Conservation (phyloP, 1,140 invertebrate genomes). For the Artemia franciscana region DNA sequence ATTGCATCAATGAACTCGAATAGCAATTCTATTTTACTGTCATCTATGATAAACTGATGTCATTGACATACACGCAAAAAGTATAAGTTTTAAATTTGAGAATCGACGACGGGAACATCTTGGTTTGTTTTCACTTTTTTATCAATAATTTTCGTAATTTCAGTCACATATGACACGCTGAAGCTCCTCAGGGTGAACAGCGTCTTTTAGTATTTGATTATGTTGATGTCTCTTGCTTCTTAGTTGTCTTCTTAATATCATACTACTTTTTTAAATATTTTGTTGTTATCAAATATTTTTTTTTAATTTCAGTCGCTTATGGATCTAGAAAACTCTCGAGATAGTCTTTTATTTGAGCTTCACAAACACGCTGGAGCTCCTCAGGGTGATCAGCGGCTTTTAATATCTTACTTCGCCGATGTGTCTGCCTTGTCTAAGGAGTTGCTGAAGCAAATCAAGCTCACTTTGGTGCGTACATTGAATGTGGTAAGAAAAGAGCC, state of each 20-base stretch:
- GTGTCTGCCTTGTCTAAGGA: conserved; percentile 69
- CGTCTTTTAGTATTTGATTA: conserved; percentile 5
- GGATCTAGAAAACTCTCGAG: conserved; percentile 84
- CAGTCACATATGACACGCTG: too few species aligned
- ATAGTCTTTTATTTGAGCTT: conserved; percentile 81
- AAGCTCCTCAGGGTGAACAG: too few species aligned
- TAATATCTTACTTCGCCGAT: conserved; percentile 88
- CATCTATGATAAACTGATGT: too few species aligned
- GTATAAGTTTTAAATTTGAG: too few species aligned
- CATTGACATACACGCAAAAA: too few species aligned
- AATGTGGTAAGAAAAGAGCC: conserved; percentile 87
- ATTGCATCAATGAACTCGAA: too few species aligned
- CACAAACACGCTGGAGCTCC: conserved; percentile 80
- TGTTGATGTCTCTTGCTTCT: background rate
- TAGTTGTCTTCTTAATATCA: background rate
- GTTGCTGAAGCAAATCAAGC: conserved; percentile 29
- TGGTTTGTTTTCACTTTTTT: too few species aligned
- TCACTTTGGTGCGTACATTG: conserved; percentile 67
- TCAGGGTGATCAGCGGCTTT: conserved; percentile 58
- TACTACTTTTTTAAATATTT: conserved; percentile 1
- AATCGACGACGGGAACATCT: too few species aligned
- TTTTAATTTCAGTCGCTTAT: conserved; percentile 41
- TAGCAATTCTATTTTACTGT: too few species aligned
- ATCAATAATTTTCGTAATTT: too few species aligned
- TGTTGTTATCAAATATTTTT: conserved; percentile 5